These are phyloP conservation scores for Polia nebulosa DNA, from an alignment of 2,888 invertebrate genomes.

Conservation along the genomic window DNA sequence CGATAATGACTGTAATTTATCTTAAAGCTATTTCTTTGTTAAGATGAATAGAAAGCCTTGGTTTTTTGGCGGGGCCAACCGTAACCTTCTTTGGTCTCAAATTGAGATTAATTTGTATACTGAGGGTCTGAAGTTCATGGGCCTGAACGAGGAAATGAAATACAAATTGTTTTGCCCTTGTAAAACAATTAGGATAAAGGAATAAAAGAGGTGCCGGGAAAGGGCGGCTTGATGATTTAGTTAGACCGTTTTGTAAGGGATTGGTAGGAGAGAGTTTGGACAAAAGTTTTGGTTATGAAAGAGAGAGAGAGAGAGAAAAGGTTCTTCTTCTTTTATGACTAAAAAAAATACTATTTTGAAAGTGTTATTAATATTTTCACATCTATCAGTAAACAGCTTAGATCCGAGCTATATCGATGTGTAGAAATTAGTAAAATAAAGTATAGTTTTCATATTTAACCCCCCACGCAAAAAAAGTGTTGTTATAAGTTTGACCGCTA, in stretches of 20 bases:
- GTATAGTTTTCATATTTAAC: too few relatives aligned
- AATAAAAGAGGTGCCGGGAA: conserved; percentile 14
- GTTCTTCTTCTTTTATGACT: neutral
- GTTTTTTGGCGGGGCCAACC: conserved; percentile 27
- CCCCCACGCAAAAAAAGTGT: too few relatives aligned
- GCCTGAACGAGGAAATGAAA: conserved; percentile 57
- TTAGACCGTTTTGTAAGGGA: conserved; percentile 12
- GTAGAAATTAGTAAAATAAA: too few relatives aligned
- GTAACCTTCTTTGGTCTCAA: conserved; percentile 38
- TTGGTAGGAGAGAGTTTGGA: neutral
- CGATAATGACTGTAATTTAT: neutral
- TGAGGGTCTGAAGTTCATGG: conserved; percentile 49
- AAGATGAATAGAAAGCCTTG: conserved; percentile 24
- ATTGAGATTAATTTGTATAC: conserved; percentile 60
- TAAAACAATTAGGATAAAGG: conserved; percentile 58
- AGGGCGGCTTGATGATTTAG: neutral
- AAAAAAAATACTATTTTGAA: neutral
- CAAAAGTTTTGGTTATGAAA: conserved; percentile 3
- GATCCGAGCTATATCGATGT: too few relatives aligned
- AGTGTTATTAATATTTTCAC: too few relatives aligned
- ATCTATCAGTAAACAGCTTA: too few relatives aligned
- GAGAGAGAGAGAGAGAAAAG: too few relatives aligned
- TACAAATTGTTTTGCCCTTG: conserved; percentile 53
- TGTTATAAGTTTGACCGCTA: too few relatives aligned
- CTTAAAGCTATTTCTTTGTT: conserved; percentile 23